Percentiles rank a stretch among this genome's conserved stretches.
Conservation (phyloP, 2,113 vertebrate genomes). For the rat (Rattus norvegicus) region DNA sequence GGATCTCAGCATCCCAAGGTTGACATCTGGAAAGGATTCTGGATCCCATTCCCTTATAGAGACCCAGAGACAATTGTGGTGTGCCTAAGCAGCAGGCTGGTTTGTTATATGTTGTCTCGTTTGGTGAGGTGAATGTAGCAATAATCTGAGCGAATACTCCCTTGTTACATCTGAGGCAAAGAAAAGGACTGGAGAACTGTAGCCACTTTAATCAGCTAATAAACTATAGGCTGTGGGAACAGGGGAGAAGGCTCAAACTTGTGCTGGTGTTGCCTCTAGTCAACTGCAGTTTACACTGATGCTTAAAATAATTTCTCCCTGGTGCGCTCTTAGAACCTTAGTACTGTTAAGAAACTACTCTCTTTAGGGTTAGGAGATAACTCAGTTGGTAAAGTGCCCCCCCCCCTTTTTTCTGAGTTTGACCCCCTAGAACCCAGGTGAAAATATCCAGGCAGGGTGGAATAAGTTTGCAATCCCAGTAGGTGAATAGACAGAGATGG, state of each 20-base stretch:
- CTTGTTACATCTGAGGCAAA: neutral
- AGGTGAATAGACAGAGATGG: neutral
- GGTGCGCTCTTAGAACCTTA: neutral
- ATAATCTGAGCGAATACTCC: neutral
- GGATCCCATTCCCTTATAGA: neutral
- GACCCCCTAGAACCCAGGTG: neutral
- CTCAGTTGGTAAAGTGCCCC: neutral
- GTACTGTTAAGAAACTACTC: neutral
- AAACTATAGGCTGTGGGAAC: neutral
- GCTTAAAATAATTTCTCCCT: neutral
- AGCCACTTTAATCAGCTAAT: neutral
- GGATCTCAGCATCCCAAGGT: neutral
- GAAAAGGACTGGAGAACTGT: neutral
- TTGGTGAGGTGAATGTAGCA: neutral
- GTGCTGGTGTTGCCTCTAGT: neutral
- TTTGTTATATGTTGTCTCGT: neutral
- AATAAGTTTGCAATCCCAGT: neutral
- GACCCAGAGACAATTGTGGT: neutral
- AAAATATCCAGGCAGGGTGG: neutral
- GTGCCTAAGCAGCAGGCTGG: neutral
- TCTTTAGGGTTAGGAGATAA: neutral
- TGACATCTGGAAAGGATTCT: neutral
- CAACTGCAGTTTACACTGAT: neutral
- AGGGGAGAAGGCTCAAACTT: no score
- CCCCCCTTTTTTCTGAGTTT: neutral